Evolutionary conservation across 2,888 invertebrate species (phyloP).

Genomic region (Spisula subtruncata): DNA sequence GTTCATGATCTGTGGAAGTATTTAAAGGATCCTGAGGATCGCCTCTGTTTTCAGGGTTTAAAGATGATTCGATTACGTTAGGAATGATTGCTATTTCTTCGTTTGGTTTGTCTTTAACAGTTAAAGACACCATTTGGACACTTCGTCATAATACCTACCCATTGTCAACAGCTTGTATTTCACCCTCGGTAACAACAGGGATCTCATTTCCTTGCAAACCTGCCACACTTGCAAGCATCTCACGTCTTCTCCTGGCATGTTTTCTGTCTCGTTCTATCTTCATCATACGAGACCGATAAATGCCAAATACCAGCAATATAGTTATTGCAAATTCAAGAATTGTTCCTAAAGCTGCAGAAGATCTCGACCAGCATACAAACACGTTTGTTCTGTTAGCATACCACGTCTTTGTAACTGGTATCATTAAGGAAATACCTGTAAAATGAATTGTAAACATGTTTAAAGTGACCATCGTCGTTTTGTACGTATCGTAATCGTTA

Average conservation of each 20-base stretch:
- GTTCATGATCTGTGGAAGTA: background rate
- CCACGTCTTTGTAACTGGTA: background rate
- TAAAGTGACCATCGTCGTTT: background rate
- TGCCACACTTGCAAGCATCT: background rate
- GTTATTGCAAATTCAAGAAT: background rate
- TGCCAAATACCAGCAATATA: background rate
- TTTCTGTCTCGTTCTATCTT: background rate
- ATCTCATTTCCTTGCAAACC: background rate
- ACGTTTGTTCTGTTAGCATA: background rate
- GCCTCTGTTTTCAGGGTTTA: background rate
- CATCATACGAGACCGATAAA: background rate
- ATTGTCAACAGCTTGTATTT: background rate
- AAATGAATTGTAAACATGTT: background rate
- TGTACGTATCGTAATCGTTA: background rate
- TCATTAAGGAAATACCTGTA: background rate
- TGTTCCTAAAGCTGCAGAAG: background rate
- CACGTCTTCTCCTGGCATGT: background rate
- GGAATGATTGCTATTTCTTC: background rate
- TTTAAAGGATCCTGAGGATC: background rate
- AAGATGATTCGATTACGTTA: background rate
- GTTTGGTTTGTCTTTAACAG: background rate
- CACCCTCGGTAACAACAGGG: background rate
- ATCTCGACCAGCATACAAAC: background rate
- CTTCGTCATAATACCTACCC: background rate
- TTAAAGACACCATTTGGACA: background rate